Base-by-base conservation (phyloP, 2,888 invertebrate species). In the Netelia virgata region DNA sequence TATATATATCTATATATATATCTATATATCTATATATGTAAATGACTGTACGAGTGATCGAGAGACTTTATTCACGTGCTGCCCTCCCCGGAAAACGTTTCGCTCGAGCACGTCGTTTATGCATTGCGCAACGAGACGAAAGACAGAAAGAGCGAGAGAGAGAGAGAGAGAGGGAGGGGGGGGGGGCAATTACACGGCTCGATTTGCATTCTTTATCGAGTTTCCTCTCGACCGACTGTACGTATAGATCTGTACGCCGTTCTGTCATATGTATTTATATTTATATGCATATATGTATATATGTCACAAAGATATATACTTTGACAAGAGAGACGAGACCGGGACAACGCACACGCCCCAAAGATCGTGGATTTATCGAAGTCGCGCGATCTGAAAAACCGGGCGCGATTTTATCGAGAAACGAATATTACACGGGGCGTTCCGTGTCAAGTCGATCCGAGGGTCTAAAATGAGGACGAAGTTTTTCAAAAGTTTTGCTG, bases 171-270 rank as follows among this genome's bases (percentile, higher is more conserved):
- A n/a, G 50, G 50, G 18, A 8, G 20, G 55, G 23, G 36, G 64
- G 77, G 77, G 64, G 69, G 61, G 73, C 75, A 86, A 86, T 83
- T 83, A 85, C 85, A 81, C 68, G 77, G 74, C 77, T 81, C 83
- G 81, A 80, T 85, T 81, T 85, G 85, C 85, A 85, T 83, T 85
- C 75, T 85, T 81, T 78, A 85, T 83, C 80, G 83, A 61, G 59
- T 82, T 85, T 80, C 50, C 76, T 75, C 53, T 72, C 66, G 68
- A 50, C 66, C 72, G 78, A 43, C 18, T 74, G n/a, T 79, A 41
- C 53, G 20, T 63, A 55, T 18, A 64, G 10, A 64, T 18, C 47
- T 23, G 41, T 57, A 28, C 64, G n/a, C 43, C 20, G 20, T 14
- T 47, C 41, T 28, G n/a, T 70, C 16, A 53, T 43, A 41, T 41